phyloP scores from a whole-genome alignment of 2,113 vertebrate genomes.

The Anthoscopus minutus region DNA sequence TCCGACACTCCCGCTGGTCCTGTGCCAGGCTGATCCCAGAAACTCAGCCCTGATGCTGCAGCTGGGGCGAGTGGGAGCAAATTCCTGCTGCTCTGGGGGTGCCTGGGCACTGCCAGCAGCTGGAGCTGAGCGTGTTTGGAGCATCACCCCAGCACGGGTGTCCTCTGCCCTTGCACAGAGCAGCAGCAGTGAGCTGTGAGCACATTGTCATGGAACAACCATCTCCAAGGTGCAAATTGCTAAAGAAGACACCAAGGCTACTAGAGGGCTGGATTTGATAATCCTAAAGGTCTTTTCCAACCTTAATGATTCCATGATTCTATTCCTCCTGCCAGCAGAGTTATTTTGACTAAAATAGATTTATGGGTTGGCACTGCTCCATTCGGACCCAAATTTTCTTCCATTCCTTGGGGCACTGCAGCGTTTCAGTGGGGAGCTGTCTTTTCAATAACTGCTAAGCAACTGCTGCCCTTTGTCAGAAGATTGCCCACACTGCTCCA shows the following conservation, averaged over 20 bases:
- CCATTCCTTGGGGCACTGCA: not conserved
- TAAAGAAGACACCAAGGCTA: not conserved
- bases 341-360: not conserved
- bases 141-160: accelerated
- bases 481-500: not conserved
- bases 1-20: accelerated
- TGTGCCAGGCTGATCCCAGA: not conserved
- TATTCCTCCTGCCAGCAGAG: not conserved
- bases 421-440: not conserved
- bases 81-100: not conserved
- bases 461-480: not conserved
- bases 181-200: accelerated
- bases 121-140: not conserved
- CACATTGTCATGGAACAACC: accelerated
- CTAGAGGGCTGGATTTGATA: not conserved
- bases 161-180: not conserved
- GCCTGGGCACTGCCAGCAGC: not conserved
- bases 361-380: accelerated
- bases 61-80: not conserved
- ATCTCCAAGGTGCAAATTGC: accelerated
- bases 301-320: accelerated
- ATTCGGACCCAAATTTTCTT: not conserved
- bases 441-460: not conserved
- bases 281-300: not conserved
- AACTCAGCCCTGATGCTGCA: accelerated